These are phyloP conservation scores for Pogona vitticeps DNA, from an alignment of 2,113 vertebrate species.

Conservation along the genomic window DNA sequence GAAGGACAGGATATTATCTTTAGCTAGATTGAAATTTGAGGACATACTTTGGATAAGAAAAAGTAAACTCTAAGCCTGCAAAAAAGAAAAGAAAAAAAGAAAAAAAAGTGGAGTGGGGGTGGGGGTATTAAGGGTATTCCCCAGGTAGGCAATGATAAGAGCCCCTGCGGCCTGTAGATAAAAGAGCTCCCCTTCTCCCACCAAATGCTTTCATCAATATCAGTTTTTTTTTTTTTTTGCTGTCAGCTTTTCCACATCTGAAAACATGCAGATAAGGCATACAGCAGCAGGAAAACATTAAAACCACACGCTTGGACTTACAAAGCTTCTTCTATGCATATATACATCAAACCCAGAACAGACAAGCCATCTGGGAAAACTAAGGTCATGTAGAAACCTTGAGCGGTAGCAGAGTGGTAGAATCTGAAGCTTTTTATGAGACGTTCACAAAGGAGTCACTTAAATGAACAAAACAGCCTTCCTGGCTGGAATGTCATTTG, in stretches of 20 bases:
- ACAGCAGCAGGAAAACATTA: conserved; percentile 77
- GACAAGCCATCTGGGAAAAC: conserved; percentile 70
- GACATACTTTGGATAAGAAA: background rate
- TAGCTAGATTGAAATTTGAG: background rate
- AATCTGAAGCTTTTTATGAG: conserved; percentile 47
- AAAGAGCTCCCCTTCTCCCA: conserved; percentile 41
- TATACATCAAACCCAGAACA: conserved; percentile 65
- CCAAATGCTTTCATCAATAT: conserved; percentile 52
- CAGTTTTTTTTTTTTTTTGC: conserved; percentile 48
- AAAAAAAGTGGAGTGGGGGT: background rate
- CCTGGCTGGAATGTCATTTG: background rate
- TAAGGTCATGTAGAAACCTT: conserved; percentile 67
- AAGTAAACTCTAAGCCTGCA: background rate
- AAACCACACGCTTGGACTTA: conserved; percentile 46
- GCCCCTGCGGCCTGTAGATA: conserved; percentile 29
- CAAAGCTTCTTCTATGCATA: conserved; percentile 71
- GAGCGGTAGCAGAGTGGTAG: conserved; percentile 43
- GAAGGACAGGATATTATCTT: background rate
- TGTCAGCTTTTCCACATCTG: conserved; percentile 55
- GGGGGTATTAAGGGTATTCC: background rate
- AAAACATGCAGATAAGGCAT: conserved; percentile 55
- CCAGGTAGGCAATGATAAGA: conserved; percentile 25
- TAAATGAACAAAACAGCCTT: background rate
- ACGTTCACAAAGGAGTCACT: conserved; percentile 31
- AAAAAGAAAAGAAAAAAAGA: no score